Base-by-base conservation (phyloP, 1,140 invertebrate species). In the Megalonaias nervosa region DNA sequence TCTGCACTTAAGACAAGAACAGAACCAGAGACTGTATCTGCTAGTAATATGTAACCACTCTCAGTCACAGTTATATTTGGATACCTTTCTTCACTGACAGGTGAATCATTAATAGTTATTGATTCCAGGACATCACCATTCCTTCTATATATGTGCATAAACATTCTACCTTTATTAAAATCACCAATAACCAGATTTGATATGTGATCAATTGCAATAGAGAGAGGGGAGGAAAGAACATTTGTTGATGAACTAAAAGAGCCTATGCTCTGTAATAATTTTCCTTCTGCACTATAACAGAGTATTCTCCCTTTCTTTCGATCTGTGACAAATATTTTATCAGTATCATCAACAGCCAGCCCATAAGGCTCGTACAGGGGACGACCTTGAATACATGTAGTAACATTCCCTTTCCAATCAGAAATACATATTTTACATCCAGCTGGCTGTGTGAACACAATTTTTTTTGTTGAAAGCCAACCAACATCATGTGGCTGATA, bases 291-390 rank as follows among this genome's bases (percentile, higher is more conserved):
- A 56, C 60, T 75, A 23, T 75, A 80, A 71, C 77, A 80, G 62
- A 80, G 73, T 75, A 80, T 64, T 72, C 77, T 80, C 73, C 77
- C 77, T 38, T 80, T 80, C 13, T 71, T 38, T 67, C 69, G 67
- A 55, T 80, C 77, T 15, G 73, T 75, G 19, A 80, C 60, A 67
- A 62, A 80, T 21, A 80, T 80, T 55, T 80, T 69, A 26, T 80
- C 69, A 56, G 57, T 23, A 11, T 71, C 56, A 62, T 80, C 73
- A 23, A 80, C 73, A 58, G 58, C 56, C 21, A 80, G 31, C 21
- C 77, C 73, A 71, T 60, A 80, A 13, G 77, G 77, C 69, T 80
- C 67, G 68, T 80, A 80, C 21, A 80, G 12, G 2, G 77, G 77
- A 31, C 67, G 59, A 23, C 77, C 77, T 58, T 75, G 64, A 23